Conservation (phyloP, 2,888 invertebrate species). For the Thereva unica region DNA sequence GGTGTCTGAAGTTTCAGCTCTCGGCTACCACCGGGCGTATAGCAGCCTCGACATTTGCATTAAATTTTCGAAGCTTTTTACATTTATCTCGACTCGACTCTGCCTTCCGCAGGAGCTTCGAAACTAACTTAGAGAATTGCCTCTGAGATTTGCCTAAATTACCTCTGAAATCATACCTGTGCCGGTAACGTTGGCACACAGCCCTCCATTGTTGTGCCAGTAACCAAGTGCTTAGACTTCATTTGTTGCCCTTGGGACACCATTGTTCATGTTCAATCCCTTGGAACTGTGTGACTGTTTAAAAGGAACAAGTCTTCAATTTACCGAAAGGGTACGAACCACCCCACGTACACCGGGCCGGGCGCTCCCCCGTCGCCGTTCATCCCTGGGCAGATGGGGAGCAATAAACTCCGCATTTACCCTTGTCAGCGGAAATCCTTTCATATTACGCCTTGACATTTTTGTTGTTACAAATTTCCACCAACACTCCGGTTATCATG, state of each 20-base stretch:
- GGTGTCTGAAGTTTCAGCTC: too few species aligned
- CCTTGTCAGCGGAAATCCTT: conserved; percentile 13
- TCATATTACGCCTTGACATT: conserved; percentile 6
- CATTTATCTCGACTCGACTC: too few species aligned
- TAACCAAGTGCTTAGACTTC: background rate
- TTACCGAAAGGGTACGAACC: background rate
- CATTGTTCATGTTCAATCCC: background rate
- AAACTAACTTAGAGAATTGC: background rate
- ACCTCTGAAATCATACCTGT: conserved; percentile 10
- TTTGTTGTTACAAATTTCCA: background rate
- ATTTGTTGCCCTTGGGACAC: background rate
- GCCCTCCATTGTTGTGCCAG: background rate
- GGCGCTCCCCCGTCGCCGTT: background rate
- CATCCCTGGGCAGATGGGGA: background rate
- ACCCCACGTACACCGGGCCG: background rate
- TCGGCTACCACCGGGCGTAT: too few species aligned
- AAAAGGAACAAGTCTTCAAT: background rate
- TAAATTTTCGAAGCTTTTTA: too few species aligned
- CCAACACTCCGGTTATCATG: conserved; percentile 11
- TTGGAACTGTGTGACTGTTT: too few species aligned
- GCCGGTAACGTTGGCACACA: background rate
- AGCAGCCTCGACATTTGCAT: too few species aligned
- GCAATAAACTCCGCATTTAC: conserved; percentile 9
- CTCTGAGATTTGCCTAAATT: conserved; percentile 15
- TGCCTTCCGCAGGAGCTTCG: too few species aligned